phyloP scores from a whole-genome alignment of 2,888 invertebrate species.

The Xestobium rufovillosum region DNA sequence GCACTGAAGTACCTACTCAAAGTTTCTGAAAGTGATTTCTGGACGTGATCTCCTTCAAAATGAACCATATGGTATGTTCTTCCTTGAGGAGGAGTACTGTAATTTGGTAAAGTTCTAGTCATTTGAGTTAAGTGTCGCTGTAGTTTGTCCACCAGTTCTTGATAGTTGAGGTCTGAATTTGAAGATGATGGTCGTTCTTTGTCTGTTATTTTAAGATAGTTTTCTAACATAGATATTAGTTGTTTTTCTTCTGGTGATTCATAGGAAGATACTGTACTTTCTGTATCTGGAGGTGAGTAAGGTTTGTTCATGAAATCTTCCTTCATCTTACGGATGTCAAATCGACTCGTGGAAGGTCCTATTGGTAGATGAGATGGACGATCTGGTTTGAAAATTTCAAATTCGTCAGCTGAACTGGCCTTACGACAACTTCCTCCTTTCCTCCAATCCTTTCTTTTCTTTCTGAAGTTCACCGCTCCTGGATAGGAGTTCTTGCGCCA shows the following conservation, averaged over 20 bases:
- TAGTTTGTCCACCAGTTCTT: conserved; percentile 57
- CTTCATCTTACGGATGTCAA: conserved; percentile 61
- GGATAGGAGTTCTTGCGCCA: conserved; percentile 82
- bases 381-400: conserved; percentile 45
- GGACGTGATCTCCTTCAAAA: conserved; percentile 48
- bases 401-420: conserved; percentile 59
- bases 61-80: conserved; percentile 25
- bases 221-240: conserved; percentile 58
- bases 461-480: conserved; percentile 54
- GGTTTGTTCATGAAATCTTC: conserved; percentile 58
- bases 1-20: conserved; percentile 60
- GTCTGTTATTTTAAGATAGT: conserved; percentile 53
- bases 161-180: conserved; percentile 46
- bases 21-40: conserved; percentile 57
- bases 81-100: conserved; percentile 7
- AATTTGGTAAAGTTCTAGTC: conserved; percentile 20
- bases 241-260: conserved; percentile 49
- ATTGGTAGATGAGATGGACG: conserved; percentile 40
- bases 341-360: conserved; percentile 46
- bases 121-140: conserved; percentile 49
- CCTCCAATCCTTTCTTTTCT: conserved; percentile 50
- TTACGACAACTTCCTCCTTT: conserved; percentile 63
- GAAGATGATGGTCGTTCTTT: conserved; percentile 18
- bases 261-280: conserved; percentile 24
- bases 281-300: conserved; percentile 26